Percentiles rank a stretch among this genome's conserved stretches.
Conservation (phyloP, 1,140 invertebrate genomes). For the Ooceraea biroi region DNA sequence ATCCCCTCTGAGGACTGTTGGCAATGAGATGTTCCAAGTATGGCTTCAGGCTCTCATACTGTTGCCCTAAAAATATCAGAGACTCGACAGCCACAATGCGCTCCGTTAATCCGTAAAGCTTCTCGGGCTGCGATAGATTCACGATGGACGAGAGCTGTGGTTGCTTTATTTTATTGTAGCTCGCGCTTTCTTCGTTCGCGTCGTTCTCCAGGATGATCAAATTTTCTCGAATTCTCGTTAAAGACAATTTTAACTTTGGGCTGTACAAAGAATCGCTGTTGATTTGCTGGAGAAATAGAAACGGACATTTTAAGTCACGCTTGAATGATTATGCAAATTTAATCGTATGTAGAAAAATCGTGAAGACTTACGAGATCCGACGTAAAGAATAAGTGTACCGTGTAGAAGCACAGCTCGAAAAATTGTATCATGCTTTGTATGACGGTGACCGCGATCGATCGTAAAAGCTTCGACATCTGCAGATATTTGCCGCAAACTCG, state of each 20-base stretch:
- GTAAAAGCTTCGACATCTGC: conserved; percentile 96
- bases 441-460: conserved; percentile 96
- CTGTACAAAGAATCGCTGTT: conserved; percentile 88
- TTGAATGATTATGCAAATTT: too few species aligned
- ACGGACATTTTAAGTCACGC: conserved; percentile 9
- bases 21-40: conserved; percentile 92
- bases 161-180: conserved; percentile 86
- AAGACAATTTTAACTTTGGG: conserved; percentile 90
- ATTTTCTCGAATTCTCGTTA: conserved; percentile 92
- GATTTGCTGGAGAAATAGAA: conserved; percentile 79
- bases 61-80: conserved; percentile 94
- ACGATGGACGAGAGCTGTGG: conserved; percentile 91
- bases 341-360: not conserved
- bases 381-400: conserved; percentile 96
- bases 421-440: conserved; percentile 96
- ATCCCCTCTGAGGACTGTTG: conserved; percentile 80
- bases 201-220: conserved; percentile 85
- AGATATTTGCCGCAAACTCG: conserved; percentile 97
- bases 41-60: conserved; percentile 93
- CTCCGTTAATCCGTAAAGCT: conserved; percentile 93
- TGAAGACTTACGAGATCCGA: conserved; percentile 89
- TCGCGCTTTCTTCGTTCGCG: conserved; percentile 72
- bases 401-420: conserved; percentile 97
- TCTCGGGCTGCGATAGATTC: conserved; percentile 90
- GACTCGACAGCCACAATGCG: conserved; percentile 97